Conservation (phyloP, 2,888 invertebrate genomes). For the Coleophora deauratella region DNA sequence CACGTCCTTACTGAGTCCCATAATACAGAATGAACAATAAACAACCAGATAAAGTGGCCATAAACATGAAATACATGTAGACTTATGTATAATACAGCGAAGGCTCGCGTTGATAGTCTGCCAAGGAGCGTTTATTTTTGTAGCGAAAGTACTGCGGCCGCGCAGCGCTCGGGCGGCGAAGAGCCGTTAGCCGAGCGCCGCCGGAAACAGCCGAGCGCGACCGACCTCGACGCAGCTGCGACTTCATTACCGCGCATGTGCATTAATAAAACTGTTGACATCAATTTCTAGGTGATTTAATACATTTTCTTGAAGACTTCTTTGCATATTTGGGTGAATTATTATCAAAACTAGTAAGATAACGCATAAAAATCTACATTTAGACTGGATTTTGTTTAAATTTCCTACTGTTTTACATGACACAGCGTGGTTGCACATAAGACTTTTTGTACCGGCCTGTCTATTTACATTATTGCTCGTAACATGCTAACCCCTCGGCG, state of each 20-base stretch:
- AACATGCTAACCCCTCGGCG: constrained; percentile 62
- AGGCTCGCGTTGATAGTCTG: constrained; percentile 69
- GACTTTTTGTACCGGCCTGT: constrained; percentile 31
- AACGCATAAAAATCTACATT: constrained; percentile 18
- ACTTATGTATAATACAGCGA: constrained; percentile 43
- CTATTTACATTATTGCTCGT: constrained; percentile 53
- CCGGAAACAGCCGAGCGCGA: constrained; percentile 49
- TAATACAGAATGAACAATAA: no score
- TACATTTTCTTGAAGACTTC: constrained; percentile 14
- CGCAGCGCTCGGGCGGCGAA: constrained; percentile 40
- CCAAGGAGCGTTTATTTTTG: constrained; percentile 72
- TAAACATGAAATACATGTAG: constrained; percentile 30
- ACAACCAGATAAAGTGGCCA: constrained; percentile 37
- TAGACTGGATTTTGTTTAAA: neutral
- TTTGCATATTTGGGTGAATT: constrained; percentile 18
- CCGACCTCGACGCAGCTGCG: constrained; percentile 38
- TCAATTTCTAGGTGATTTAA: no score
- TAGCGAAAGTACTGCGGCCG: constrained; percentile 59
- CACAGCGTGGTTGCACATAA: constrained; percentile 26
- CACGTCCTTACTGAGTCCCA: no score
- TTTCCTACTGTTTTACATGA: constrained; percentile 5
- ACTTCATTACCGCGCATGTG: constrained; percentile 38
- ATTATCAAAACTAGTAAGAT: constrained; percentile 3
- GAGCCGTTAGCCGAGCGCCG: constrained; percentile 60
- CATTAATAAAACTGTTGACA: constrained; percentile 4